phyloP scores from a whole-genome alignment of 2,797 vertebrate species.

The Orestias chungarensis region DNA sequence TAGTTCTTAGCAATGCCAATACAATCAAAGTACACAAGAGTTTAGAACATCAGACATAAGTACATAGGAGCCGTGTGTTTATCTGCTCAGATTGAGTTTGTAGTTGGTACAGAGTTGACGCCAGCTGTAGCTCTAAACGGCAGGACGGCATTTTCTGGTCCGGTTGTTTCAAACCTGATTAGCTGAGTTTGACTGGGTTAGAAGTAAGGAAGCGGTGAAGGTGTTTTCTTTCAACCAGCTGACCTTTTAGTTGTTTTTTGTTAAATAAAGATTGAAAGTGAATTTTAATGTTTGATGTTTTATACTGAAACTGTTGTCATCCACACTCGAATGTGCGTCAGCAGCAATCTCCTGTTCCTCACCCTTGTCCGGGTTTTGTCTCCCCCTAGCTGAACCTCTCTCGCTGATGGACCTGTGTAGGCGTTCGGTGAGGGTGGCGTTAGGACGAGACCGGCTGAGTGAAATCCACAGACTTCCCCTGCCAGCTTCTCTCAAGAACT shows the following conservation, averaged over 20 bases:
- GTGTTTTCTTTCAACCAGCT: not conserved
- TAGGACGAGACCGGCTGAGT: conserved; percentile 91
- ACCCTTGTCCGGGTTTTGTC: conserved; percentile 16
- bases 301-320: not conserved
- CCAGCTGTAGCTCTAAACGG: not conserved
- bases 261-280: not conserved
- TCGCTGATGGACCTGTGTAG: conserved; percentile 98
- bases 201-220: not conserved
- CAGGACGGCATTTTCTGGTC: not conserved
- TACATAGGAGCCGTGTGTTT: not conserved
- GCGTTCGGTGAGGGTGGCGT: conserved; percentile 90
- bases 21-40: too few relatives aligned
- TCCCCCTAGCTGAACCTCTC: conserved; percentile 89
- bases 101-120: not conserved
- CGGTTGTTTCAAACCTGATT: not conserved
- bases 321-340: not conserved
- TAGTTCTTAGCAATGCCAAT: too few relatives aligned
- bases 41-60: too few relatives aligned
- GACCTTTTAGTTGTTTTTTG: not conserved
- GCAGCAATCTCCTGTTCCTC: not conserved
- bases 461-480: conserved; percentile 93
- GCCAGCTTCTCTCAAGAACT: conserved; percentile 96
- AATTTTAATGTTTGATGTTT: not conserved
- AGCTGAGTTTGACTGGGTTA: not conserved
- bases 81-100: not conserved